These are phyloP conservation scores for Lagopus leucura DNA, from an alignment of 2,113 vertebrate genomes.

Conservation along the genomic window DNA sequence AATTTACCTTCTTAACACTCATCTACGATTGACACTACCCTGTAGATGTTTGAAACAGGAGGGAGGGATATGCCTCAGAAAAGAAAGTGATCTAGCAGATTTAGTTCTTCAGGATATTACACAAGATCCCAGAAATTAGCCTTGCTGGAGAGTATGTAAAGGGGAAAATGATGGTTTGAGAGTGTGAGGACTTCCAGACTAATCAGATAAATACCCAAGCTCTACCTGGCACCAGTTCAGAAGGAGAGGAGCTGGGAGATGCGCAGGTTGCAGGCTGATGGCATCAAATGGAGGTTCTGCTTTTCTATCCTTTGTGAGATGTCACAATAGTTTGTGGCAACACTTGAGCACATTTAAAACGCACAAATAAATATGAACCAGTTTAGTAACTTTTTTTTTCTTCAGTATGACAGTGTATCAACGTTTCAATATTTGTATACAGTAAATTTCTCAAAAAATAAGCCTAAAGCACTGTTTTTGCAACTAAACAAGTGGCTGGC, in stretches of 20 bases:
- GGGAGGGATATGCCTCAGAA: background rate
- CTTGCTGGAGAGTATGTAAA: background rate
- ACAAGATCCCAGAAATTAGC: background rate
- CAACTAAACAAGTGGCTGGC: background rate
- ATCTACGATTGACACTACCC: background rate
- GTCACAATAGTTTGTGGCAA: background rate
- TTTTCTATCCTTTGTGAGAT: background rate
- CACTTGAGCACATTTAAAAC: constrained; percentile 15
- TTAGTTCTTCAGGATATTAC: background rate
- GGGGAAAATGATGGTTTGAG: constrained; percentile 26
- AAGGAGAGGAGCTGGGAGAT: background rate
- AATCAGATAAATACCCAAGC: constrained; percentile 20
- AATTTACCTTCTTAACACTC: background rate
- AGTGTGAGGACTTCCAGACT: background rate
- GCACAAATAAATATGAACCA: background rate
- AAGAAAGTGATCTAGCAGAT: background rate
- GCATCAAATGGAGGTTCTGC: background rate
- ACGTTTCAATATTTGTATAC: constrained; percentile 40
- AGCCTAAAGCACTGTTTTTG: constrained; percentile 45
- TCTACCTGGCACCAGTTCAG: background rate
- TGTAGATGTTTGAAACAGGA: background rate
- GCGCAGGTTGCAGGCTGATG: background rate
- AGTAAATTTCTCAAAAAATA: background rate
- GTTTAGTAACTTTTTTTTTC: background rate
- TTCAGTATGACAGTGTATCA: constrained; percentile 4